Evolutionary conservation across 2,888 invertebrate species (phyloP).

Genomic region (Linnaemya vulpina): DNA sequence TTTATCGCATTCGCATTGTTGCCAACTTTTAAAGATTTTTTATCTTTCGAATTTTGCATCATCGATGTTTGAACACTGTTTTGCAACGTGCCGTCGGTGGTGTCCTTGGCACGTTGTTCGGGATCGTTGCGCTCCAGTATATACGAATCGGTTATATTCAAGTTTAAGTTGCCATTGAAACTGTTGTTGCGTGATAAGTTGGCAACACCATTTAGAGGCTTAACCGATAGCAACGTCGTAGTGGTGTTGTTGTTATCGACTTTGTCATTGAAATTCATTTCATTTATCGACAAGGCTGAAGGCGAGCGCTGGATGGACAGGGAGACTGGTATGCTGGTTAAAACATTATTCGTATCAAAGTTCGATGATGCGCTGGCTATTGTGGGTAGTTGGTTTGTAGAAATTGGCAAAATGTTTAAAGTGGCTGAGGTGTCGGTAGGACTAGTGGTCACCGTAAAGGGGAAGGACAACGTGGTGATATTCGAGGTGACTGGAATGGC

Average conservation of each 20-base stretch:
- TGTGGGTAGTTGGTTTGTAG: constrained; percentile 77
- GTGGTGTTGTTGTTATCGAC: constrained; percentile 68
- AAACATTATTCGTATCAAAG: constrained; percentile 76
- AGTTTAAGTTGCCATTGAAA: constrained; percentile 78
- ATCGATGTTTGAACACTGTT: constrained; percentile 6
- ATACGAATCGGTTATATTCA: constrained; percentile 76
- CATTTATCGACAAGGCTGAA: constrained; percentile 78
- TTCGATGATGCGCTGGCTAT: constrained; percentile 77
- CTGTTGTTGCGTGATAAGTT: constrained; percentile 80
- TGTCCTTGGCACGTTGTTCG: constrained; percentile 72
- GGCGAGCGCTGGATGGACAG: constrained; percentile 79
- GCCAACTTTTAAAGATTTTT: constrained; percentile 15
- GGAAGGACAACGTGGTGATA: constrained; percentile 82
- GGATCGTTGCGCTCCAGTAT: constrained; percentile 78
- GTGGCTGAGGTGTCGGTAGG: constrained; percentile 79
- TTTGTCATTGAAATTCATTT: constrained; percentile 73
- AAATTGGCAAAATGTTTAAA: constrained; percentile 79
- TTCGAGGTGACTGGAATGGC: constrained; percentile 77
- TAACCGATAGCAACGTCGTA: constrained; percentile 78
- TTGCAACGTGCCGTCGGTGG: constrained; percentile 18
- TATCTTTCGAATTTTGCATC: constrained; percentile 40
- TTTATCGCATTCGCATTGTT: background rate
- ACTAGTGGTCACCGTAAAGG: constrained; percentile 80
- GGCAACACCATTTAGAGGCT: constrained; percentile 76
- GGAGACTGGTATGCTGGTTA: constrained; percentile 80